These are phyloP conservation scores for Luehdorfia chinensis DNA, from an alignment of 1,140 invertebrate genomes.

Conservation along the genomic window DNA sequence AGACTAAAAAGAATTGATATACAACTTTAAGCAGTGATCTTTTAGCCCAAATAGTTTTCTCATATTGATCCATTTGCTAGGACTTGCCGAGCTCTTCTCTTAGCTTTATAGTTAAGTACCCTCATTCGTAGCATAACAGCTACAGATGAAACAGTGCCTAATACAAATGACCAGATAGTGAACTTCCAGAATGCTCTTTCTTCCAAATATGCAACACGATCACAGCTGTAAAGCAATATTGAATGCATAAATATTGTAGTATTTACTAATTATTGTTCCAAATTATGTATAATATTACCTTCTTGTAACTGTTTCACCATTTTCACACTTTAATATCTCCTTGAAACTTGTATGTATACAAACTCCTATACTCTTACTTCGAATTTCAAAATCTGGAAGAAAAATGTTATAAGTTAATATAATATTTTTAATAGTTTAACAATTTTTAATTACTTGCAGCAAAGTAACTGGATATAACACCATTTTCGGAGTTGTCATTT, in stretches of 20 bases:
- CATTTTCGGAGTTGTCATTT: too few relatives aligned
- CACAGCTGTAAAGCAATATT: slow-evolving; percentile 51
- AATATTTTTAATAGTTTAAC: too few relatives aligned
- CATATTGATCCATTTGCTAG: slow-evolving; percentile 70
- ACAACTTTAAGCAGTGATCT: background rate
- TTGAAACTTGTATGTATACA: slow-evolving; percentile 70
- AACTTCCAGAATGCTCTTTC: slow-evolving; percentile 91
- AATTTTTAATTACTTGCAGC: too few relatives aligned
- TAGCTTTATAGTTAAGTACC: slow-evolving; percentile 64
- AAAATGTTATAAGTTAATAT: slow-evolving; percentile 15
- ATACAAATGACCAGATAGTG: slow-evolving; percentile 83
- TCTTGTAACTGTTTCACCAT: slow-evolving; percentile 69
- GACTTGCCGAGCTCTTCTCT: slow-evolving; percentile 58
- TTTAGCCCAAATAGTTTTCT: slow-evolving; percentile 12
- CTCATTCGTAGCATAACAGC: slow-evolving; percentile 68
- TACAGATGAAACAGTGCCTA: slow-evolving; percentile 80
- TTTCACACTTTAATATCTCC: slow-evolving; percentile 67
- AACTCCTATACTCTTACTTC: slow-evolving; percentile 68
- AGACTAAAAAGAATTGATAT: too few relatives aligned
- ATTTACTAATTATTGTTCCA: slow-evolving; percentile 7
- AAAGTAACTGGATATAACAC: too few relatives aligned
- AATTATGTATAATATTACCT: slow-evolving; percentile 38
- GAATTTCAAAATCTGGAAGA: slow-evolving; percentile 63
- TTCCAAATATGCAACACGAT: slow-evolving; percentile 80
- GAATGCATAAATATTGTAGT: slow-evolving; percentile 3